Percentiles rank a stretch among this genome's conserved stretches.
Conservation (phyloP, 2,113 vertebrate genomes). For the Electrona antarctica region DNA sequence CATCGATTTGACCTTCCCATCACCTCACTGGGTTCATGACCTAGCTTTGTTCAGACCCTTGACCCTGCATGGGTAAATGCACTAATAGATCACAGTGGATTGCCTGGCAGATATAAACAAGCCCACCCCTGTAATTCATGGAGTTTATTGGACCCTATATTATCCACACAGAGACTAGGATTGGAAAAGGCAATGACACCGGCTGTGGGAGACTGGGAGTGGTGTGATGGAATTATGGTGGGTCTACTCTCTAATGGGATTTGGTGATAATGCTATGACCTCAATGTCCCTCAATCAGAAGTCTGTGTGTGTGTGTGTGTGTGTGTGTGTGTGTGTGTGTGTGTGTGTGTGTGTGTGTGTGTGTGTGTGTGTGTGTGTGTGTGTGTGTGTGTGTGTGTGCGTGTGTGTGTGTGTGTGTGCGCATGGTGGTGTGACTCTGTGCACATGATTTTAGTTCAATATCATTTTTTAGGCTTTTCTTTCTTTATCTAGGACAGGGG, state of each 20-base stretch:
- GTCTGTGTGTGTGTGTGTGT: no score
- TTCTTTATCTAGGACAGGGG: no score
- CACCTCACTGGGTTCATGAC: slow-evolving; percentile 1
- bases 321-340: background rate
- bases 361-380: background rate
- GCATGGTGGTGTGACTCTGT: no score
- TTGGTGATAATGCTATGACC: slow-evolving; percentile 28
- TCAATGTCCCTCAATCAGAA: slow-evolving; percentile 23
- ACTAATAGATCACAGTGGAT: background rate
- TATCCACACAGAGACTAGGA: background rate
- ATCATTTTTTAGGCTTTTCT: no score
- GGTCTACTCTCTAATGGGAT: slow-evolving; percentile 17
- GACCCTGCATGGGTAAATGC: background rate
- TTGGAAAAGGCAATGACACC: slow-evolving; percentile 24
- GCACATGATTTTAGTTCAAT: no score
- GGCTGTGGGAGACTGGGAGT: background rate
- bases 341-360: no score
- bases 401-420: no score
- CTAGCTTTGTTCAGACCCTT: slow-evolving; percentile 12
- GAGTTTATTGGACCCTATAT: slow-evolving; percentile 10
- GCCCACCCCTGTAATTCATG: background rate
- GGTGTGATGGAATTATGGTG: background rate
- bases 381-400: no score
- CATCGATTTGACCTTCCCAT: background rate
- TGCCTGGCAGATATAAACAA: slow-evolving; percentile 11